These are phyloP conservation scores for Lophius americanus DNA, from an alignment of 2,797 vertebrate genomes.

Conservation along the genomic window DNA sequence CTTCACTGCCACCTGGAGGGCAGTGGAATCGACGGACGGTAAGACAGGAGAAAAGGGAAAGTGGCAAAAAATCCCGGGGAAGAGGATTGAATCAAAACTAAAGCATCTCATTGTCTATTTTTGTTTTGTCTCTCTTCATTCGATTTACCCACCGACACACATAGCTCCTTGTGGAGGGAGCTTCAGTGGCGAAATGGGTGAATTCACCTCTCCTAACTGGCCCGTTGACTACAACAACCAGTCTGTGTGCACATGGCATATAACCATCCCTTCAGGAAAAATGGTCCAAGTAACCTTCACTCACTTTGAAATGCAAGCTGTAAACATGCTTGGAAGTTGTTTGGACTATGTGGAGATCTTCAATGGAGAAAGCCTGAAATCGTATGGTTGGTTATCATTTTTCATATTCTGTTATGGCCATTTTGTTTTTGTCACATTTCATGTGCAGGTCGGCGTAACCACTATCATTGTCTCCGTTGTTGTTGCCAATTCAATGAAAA, in stretches of 20 bases:
- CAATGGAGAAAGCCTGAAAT: slow-evolving; percentile 59
- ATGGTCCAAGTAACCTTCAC: slow-evolving; percentile 75
- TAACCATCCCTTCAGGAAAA: slow-evolving; percentile 61
- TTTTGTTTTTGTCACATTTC: not conserved
- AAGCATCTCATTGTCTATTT: not conserved
- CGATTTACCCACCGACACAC: not conserved
- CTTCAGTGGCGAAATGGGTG: slow-evolving; percentile 71
- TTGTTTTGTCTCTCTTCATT: not conserved
- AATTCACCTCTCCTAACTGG: slow-evolving; percentile 80
- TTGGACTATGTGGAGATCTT: slow-evolving; percentile 82
- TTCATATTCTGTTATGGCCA: not conserved
- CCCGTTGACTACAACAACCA: slow-evolving; percentile 69
- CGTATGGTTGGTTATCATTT: slow-evolving; percentile 48
- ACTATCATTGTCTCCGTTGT: not conserved
- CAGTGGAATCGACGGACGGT: slow-evolving; percentile 71
- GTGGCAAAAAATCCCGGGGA: slow-evolving; percentile 2
- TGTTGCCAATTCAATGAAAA: not conserved
- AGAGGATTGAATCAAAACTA: not conserved
- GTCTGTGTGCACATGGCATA: slow-evolving; percentile 80
- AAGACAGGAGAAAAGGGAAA: slow-evolving; percentile 11
- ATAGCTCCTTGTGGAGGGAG: slow-evolving; percentile 77
- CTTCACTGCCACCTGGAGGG: slow-evolving; percentile 78
- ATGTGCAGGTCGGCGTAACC: not conserved
- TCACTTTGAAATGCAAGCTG: slow-evolving; percentile 79
- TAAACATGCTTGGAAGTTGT: slow-evolving; percentile 68